phyloP scores from a whole-genome alignment of 2,797 vertebrate species.

The Kryptolebias ocellatus region DNA sequence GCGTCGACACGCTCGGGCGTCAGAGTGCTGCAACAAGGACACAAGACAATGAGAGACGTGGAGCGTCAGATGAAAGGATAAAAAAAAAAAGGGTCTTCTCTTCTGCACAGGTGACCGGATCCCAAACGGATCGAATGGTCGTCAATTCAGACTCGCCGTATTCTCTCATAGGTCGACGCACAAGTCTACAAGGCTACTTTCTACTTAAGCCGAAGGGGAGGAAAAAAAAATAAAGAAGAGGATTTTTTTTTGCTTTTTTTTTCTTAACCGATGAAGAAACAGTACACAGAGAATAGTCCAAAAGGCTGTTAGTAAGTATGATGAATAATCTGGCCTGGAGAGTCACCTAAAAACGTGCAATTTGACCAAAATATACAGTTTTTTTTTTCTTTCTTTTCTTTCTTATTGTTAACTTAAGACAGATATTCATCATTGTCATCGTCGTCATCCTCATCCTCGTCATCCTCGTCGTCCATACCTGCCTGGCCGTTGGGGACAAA shows the following conservation, averaged over 20 bases:
- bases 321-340: slow-evolving; percentile 84
- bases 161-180: slow-evolving; percentile 61
- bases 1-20: slow-evolving; percentile 69
- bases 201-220: slow-evolving; percentile 63
- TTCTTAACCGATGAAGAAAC: slow-evolving; percentile 86
- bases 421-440: slow-evolving; percentile 89
- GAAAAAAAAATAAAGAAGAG: slow-evolving; percentile 80
- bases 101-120: slow-evolving; percentile 67
- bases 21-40: slow-evolving; percentile 67
- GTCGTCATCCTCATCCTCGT: slow-evolving; percentile 87
- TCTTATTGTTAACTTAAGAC: slow-evolving; percentile 75
- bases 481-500: slow-evolving; percentile 85
- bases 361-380: slow-evolving; percentile 80
- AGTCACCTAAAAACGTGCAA: slow-evolving; percentile 86
- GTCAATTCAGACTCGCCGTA: slow-evolving; percentile 49
- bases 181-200: slow-evolving; percentile 64
- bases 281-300: slow-evolving; percentile 87
- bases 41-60: slow-evolving; percentile 66
- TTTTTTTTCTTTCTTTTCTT: slow-evolving; percentile 51
- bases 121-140: slow-evolving; percentile 52
- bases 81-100: slow-evolving; percentile 29
- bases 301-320: slow-evolving; percentile 83
- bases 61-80: slow-evolving; percentile 64
- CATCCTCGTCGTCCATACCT: slow-evolving; percentile 84
- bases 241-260: slow-evolving; percentile 76